These are phyloP conservation scores for Pyrrhosoma nymphula DNA, from an alignment of 2,888 invertebrate genomes.

Conservation along the genomic window DNA sequence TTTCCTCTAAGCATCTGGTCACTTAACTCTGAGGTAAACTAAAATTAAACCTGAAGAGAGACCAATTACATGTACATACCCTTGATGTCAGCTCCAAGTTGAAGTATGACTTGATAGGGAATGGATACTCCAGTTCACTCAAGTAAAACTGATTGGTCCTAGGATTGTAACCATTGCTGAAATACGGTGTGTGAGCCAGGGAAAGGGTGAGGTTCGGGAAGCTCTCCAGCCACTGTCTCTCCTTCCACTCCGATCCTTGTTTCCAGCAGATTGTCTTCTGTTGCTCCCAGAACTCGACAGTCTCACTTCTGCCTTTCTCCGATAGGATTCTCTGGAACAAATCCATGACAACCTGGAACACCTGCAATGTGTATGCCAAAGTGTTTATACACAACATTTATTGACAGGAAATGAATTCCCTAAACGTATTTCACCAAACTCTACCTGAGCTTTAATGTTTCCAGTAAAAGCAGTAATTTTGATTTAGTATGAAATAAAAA, in stretches of 20 bases:
- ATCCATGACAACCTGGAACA: slow-evolving; percentile 70
- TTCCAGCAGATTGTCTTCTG: slow-evolving; percentile 71
- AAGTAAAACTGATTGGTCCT: not conserved
- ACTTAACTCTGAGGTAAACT: not conserved
- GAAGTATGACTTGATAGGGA: slow-evolving; percentile 69
- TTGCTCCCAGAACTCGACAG: slow-evolving; percentile 71
- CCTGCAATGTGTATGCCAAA: slow-evolving; percentile 67
- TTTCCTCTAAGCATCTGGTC: too few species aligned
- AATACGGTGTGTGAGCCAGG: slow-evolving; percentile 58
- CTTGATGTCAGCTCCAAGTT: slow-evolving; percentile 68
- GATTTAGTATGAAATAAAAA: too few species aligned
- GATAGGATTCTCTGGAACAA: slow-evolving; percentile 59
- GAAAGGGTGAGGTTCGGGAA: slow-evolving; percentile 72
- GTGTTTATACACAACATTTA: not conserved
- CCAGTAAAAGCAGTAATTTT: too few species aligned
- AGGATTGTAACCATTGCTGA: not conserved
- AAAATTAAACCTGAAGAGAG: not conserved
- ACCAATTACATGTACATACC: slow-evolving; percentile 52
- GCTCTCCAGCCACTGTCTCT: slow-evolving; percentile 53
- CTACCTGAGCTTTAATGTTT: too few species aligned
- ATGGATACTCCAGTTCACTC: slow-evolving; percentile 10
- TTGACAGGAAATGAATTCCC: not conserved
- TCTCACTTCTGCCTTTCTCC: slow-evolving; percentile 61
- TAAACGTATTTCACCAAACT: not conserved
- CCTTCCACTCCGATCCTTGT: slow-evolving; percentile 69